Evolutionary conservation across 1,140 invertebrate genomes (phyloP), one percentile per base, ranked within the genome.

Genomic region (Lethrus apterus): DNA sequence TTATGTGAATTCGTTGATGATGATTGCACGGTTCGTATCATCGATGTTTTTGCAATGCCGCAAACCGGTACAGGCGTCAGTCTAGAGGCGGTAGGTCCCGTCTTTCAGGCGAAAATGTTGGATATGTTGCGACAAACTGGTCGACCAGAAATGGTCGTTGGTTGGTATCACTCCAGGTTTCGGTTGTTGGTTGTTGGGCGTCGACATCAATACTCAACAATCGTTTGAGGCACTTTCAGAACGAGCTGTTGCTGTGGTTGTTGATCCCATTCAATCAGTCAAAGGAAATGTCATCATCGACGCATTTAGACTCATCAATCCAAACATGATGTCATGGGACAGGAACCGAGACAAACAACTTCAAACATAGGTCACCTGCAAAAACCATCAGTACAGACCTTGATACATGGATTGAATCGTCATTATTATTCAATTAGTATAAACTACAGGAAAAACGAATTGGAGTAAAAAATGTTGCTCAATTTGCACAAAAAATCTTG

Each of bases 1-100:
- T 74, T 99, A 61, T 97, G 79, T 78, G 62, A 62, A 54, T 60
- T 18, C 45, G 45, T 99, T 76, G 95, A 99, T 15, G 97, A 99
- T 71, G 96, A 99, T 66, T 99, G 99, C 61, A 99, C 97, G 46
- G 96, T 99, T 1, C 76, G 95, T 55, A 97, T 99, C 2, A 98
- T 99, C 56, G 97, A 99, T 78, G 96, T 99, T 1, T 99, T 99
- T 76, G 97, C 97, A n/a, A 99, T 99, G 97, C 97, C 97, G 20
- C 97, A 99, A 70, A 98, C 94, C 43, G 96, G 79, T 48, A 81
- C 79, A 3, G 96, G 97, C 55, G 94, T 99, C 0, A 98, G 93
- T 69, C 96, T 99, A 8, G 97, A 99, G 74, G 96, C 97, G 24
- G 96, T 99, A 1, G 97, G 99, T 77, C 96, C 96, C 24, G 97